Conservation (phyloP, 2,888 invertebrate species). For the Phalera bucephala region DNA sequence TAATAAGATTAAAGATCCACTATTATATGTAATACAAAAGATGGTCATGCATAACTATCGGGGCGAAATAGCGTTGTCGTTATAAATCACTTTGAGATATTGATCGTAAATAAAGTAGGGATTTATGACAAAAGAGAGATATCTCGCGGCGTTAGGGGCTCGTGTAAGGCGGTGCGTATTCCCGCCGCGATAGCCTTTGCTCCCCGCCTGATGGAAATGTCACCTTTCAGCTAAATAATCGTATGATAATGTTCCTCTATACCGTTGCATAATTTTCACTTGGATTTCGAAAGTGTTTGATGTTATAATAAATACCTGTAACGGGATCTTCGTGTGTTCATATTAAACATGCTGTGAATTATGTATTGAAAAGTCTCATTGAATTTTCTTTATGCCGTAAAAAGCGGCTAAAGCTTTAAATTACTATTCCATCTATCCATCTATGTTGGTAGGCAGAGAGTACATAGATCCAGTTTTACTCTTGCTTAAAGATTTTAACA, state of each 20-base stretch:
- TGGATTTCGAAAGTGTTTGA: too few species aligned
- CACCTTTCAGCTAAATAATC: conserved; percentile 49
- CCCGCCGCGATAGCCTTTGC: conserved; percentile 53
- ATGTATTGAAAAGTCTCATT: too few species aligned
- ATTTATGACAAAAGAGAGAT: conserved; percentile 71
- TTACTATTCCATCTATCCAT: too few species aligned
- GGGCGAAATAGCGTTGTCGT: conserved; percentile 62
- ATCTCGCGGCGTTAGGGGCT: conserved; percentile 44
- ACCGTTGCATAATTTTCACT: neutral
- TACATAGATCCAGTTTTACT: too few species aligned
- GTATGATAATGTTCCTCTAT: conserved; percentile 32
- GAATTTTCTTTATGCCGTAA: too few species aligned
- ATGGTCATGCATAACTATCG: conserved; percentile 38
- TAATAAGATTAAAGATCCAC: too few species aligned
- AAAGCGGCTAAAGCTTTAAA: too few species aligned
- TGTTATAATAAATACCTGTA: too few species aligned
- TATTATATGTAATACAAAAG: conserved; percentile 40
- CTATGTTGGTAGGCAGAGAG: too few species aligned
- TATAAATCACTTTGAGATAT: conserved; percentile 68
- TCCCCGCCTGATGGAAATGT: conserved; percentile 53
- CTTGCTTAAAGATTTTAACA: too few species aligned
- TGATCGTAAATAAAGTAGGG: conserved; percentile 69
- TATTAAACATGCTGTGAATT: too few species aligned
- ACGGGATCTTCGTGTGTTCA: too few species aligned
- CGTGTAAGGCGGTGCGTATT: conserved; percentile 33